phyloP scores from a whole-genome alignment of 2,888 invertebrate genomes.

The Amphipyra berbera region DNA sequence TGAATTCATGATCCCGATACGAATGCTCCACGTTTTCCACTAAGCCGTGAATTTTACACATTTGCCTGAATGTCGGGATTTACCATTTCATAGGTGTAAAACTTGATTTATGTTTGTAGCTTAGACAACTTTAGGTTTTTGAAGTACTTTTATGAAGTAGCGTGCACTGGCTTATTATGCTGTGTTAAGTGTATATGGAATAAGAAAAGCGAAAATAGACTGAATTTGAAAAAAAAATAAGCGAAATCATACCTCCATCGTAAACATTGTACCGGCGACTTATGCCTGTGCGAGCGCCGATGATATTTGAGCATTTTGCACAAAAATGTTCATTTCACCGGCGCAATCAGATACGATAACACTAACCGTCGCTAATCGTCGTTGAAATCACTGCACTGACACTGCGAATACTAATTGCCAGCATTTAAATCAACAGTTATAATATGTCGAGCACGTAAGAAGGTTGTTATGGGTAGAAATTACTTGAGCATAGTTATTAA shows the following conservation, averaged over 20 bases:
- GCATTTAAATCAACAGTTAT: constrained; percentile 64
- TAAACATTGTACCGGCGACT: constrained; percentile 87
- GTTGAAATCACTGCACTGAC: constrained; percentile 64
- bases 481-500: constrained; percentile 62
- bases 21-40: too few species aligned
- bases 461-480: constrained; percentile 56
- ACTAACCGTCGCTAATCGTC: constrained; percentile 65
- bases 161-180: background rate
- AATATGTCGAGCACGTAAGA: constrained; percentile 61
- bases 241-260: constrained; percentile 82
- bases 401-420: constrained; percentile 62
- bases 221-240: background rate
- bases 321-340: constrained; percentile 88
- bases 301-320: constrained; percentile 89
- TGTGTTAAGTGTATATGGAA: background rate
- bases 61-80: background rate
- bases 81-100: too few species aligned
- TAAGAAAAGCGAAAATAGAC: background rate
- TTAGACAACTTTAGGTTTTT: background rate
- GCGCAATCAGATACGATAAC: constrained; percentile 59
- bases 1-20: background rate
- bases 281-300: constrained; percentile 87
- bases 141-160: background rate
- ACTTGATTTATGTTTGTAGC: too few species aligned
- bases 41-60: background rate